Base-by-base conservation (phyloP, 2,888 invertebrate genomes). In the Rhagonycha lutea region DNA sequence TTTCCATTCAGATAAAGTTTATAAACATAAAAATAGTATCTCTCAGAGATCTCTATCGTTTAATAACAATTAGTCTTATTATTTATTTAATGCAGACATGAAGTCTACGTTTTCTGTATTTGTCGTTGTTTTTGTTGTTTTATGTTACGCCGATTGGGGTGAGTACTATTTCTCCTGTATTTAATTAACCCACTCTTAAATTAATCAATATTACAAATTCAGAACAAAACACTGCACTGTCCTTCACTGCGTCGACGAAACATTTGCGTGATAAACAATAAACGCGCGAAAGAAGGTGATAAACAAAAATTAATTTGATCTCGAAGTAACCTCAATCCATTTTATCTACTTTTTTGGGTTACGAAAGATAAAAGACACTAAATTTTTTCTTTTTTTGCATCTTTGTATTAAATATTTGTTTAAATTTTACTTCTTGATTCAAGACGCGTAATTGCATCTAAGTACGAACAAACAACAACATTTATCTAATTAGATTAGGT, bases 21-120 rank as follows among this genome's bases (percentile, higher is more conserved):
- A 73, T 76, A 76, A 76, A 76, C 73, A 76, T 76, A 73, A 76
- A 73, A 76, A 73, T 4, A 47, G n/a, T 47, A 47, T 47, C 68
- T 71, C 65, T 61, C 70, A 24, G 47, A 70, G 67, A 76, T 29
- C 69, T 18, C 76, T 68, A 73, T 24, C 73, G 73, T 70, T 73
- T 73, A 73, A 73, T 76, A 68, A 76, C 76, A 68, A 76, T 32
- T 73, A 71, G 76, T 74, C 68, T 60, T 68, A 76, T 62, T 70
- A 71, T 76, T 73, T 63, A 73, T 69, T 68, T 29, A 73, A 14
- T 70, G 32, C 61, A 68, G 73, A 76, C 65, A 76, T 76, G 76
- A 76, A 67, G 73, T 68, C 61, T 68, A 68, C 65, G 18, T 8
- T 14, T 65, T 73, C 32, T 63, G 69, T 67, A 47, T 67, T 71